Evolutionary conservation across 2,888 invertebrate species (phyloP), one percentile per base, ranked within the genome.

Genomic region (Drosophila testacea): DNA sequence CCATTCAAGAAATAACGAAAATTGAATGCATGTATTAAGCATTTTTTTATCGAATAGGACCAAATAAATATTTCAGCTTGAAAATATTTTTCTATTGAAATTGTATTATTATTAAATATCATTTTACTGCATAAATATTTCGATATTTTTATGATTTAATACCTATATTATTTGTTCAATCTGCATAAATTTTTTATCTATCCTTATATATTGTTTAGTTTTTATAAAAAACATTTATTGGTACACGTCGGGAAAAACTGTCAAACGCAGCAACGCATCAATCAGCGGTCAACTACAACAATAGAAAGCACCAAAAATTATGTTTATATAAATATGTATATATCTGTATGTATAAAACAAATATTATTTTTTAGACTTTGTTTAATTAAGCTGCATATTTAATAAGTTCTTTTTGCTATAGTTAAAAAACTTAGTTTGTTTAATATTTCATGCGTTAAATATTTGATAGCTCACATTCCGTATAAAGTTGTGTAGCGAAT

Each of bases 371-470:
- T 64, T 74, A 51, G 63, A 76, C 56, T 63, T 60, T 73, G 73
- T 68, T 73, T 73, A 76, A 77, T 79, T 80, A 69, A 48, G 68
- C 66, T 60, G 54, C 47, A 51, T 48, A 46, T 67, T 30, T 65
- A 51, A 16, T 41, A 59, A 63, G 54, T 48, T 56, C 52, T 69
- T 60, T 66, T 63, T 76, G 27, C 16, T 56, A 38, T 72, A 75
- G 50, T 61, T 44, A 46, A 57, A 60, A 60, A 71, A 70, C 62
- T 85, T 83, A 85, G 88, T 73, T 89, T 70, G 73, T 77, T 89
- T 65, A 89, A 83, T 86, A 85, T 73, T 83, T 67, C 62, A 80
- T 79, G 65, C 69, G 54, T 70, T 89, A 62, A 89, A 83, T 83
- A 89, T 83, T 83, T 83, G 64, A 83, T 85, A 57, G 69, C 60